Base-by-base conservation (phyloP, 2,797 vertebrate species). In the Lepilemur ruficaudatus region DNA sequence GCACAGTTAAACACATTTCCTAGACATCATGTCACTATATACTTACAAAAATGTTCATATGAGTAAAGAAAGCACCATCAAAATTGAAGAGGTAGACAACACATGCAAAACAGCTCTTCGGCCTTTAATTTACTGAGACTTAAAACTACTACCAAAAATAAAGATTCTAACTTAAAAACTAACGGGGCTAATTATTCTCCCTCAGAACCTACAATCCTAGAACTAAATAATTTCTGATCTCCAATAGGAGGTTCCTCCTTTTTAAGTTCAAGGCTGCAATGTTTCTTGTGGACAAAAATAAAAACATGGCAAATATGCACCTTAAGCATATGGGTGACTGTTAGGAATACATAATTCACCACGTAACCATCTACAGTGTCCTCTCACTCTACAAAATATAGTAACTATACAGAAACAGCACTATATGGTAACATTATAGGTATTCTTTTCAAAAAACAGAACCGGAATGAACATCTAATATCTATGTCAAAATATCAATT, bases 271-370 rank as follows among this genome's bases (percentile, higher is more conserved):
- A 22, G 57, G 20, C 6, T 73, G 25, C 52, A 93, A 73, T 63
- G 38, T 73, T 93, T 91, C 95, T 79, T 82, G 57, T 28, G 81
- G 46, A 88, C 41, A 96, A 89, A 94, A 87, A 86, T 35, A 46
- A 57, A 89, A 88, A 41, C 9, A 23, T 5, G 25, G 32, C 15
- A 94, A 82, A 90, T 50, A 50, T 30, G 3, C 3, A 59, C 18
- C 14, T 93, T 52, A 72, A 81, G 59, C 43, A 65, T 46, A 5
- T 55, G 46, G 55, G 73, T 63, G 41, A 79, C 15, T 41, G 1
- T 23, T 30, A 80, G 15, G 13, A 92, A 59, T 86, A 50, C 43
- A 52, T 46, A 59, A 76, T 41, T 87, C 61, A 92, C 22, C n/a
- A 65, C 17, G 25, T 46, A 83, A 80, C 46, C 35, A 63, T 61